Evolutionary conservation across 2,888 invertebrate species (phyloP).

Genomic region (Cephus rjabovi): DNA sequence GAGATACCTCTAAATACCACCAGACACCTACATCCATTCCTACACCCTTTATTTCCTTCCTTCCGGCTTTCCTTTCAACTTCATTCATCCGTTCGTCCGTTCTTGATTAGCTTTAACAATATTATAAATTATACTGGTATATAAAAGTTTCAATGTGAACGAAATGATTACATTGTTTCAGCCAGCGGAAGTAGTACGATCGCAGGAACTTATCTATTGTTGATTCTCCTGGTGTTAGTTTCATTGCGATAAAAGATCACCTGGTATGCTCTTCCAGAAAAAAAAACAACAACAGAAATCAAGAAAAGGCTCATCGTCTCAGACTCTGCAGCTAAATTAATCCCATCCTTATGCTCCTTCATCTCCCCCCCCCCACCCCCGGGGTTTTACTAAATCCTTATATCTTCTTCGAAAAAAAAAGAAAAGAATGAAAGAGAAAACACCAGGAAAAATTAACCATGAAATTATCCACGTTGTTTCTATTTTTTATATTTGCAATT

Average conservation of each 20-base stretch:
- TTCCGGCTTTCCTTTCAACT: not conserved
- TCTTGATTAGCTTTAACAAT: not conserved
- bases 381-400: not conserved
- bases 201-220: conserved; percentile 21
- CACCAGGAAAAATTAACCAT: not conserved
- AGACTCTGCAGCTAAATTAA: not conserved
- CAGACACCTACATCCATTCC: conserved; percentile 8
- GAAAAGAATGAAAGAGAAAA: not conserved
- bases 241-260: conserved; percentile 28
- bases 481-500: conserved; percentile 49
- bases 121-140: not conserved
- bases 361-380: no score
- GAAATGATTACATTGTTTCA: conserved; percentile 45
- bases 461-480: conserved; percentile 40
- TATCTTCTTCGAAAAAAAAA: not conserved
- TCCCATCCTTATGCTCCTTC: not conserved
- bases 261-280: conserved; percentile 3
- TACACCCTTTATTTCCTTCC: conserved; percentile 4
- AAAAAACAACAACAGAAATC: not conserved
- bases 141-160: not conserved
- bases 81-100: not conserved
- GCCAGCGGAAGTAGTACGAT: conserved; percentile 60
- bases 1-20: not conserved
- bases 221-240: conserved; percentile 26
- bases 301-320: conserved; percentile 10